Conservation (phyloP, 2,113 vertebrate species). For the Ivindomyrus marchei region DNA sequence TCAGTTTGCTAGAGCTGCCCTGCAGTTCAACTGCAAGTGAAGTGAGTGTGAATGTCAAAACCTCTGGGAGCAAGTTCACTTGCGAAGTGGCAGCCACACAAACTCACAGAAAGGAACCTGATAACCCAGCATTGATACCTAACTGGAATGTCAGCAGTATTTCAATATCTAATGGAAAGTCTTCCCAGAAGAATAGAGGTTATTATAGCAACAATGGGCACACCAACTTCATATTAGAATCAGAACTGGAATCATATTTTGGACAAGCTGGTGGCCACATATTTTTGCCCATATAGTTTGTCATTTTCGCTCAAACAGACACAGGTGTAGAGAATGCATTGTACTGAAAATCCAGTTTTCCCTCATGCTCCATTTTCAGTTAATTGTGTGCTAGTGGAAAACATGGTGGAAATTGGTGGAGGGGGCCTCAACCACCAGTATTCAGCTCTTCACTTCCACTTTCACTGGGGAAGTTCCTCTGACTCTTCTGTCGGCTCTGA, state of each 20-base stretch:
- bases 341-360: neutral
- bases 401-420: conserved; percentile 40
- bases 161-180: neutral
- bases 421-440: conserved; percentile 51
- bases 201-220: neutral
- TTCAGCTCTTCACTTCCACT: conserved; percentile 48
- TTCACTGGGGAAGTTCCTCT: conserved; percentile 56
- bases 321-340: neutral
- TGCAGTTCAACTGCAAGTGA: neutral
- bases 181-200: neutral
- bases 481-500: conserved; percentile 48
- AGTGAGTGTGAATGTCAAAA: neutral
- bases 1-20: neutral
- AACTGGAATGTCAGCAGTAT: neutral
- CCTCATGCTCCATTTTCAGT: conserved; percentile 32
- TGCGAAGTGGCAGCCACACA: neutral
- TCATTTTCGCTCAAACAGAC: neutral
- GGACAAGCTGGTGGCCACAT: neutral
- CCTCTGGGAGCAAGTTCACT: too few relatives aligned
- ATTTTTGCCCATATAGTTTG: neutral
- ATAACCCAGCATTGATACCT: neutral
- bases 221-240: neutral
- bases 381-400: conserved; percentile 22
- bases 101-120: neutral
- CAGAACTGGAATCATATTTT: neutral